Evolutionary conservation across 2,113 vertebrate species (phyloP).

Genomic region (Calidris pygmaea): DNA sequence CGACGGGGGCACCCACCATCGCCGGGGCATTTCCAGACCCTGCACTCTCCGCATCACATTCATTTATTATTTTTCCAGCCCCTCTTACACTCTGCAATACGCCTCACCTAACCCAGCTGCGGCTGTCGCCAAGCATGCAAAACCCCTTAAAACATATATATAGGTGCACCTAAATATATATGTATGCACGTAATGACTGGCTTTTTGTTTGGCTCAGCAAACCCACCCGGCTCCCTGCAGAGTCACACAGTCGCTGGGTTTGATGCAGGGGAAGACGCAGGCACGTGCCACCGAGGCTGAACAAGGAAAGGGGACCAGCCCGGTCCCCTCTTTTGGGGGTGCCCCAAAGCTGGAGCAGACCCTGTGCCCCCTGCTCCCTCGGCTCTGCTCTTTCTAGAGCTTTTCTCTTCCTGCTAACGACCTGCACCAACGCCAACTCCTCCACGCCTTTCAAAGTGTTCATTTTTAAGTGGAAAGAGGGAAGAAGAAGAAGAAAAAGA

Average conservation of each 20-base stretch:
- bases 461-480: not conserved
- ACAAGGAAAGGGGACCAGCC: not conserved
- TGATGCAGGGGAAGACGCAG: not conserved
- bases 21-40: not conserved
- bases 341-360: not conserved
- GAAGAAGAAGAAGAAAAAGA: not conserved
- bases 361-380: not conserved
- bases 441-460: not conserved
- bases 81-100: not conserved
- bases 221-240: not conserved
- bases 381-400: not conserved
- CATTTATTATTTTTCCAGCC: not conserved
- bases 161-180: rapidly evolving
- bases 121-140: not conserved
- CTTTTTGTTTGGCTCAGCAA: not conserved
- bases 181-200: rapidly evolving
- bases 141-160: not conserved
- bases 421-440: not conserved
- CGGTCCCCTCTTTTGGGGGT: not conserved
- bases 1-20: rapidly evolving
- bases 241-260: rapidly evolving
- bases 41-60: not conserved
- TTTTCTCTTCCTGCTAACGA: not conserved
- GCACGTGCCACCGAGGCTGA: not conserved
- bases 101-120: no score